Base-by-base conservation (phyloP, 2,888 invertebrate genomes). In the Sericinus montela region DNA sequence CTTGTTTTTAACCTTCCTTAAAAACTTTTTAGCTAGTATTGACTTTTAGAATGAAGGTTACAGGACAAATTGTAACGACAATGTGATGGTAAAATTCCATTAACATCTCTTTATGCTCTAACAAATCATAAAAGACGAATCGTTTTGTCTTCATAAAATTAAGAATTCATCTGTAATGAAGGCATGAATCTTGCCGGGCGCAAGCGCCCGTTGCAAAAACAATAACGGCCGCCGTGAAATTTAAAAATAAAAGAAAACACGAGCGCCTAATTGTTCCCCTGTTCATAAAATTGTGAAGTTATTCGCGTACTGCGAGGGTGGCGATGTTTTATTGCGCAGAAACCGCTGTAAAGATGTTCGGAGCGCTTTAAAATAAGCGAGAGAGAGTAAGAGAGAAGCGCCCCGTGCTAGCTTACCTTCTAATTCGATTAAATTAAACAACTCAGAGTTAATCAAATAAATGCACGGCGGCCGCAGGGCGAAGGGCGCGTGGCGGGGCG, bases 391-490 rank as follows among this genome's bases (percentile, higher is more conserved):
- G 65, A 63, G 71, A 59, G 62, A 59, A 62, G 60, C 49, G 51
- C 62, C 60, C 56, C 56, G 58, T 58, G 65, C 71, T 72, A 67
- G 78, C 79, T 82, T 76, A 80, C 84, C 81, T 85, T 81, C 77
- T 87, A 87, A 88, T 81, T 87, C 84, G 83, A 87, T 88, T 88
- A 88, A 88, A 89, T 88, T 89, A 89, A 89, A 88, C 86, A 89
- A 88, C 87, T 87, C 86, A 67, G 79, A 87, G 87, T 89, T 89
- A 89, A 89, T 89, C 89, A 89, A 89, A 89, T 89, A 89, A 89
- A 88, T 88, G 88, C 82, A 79, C 68, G 72, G 75, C 75, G 80
- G 83, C 75, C 79, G 75, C 64, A 59, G 67, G 68, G 64, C 67
- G 64, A 68, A 65, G 53, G 64, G 51, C 56, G 62, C 56, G 58